These are phyloP conservation scores for Cebus imitator DNA, from an alignment of 2,113 vertebrate genomes.

Conservation along the genomic window DNA sequence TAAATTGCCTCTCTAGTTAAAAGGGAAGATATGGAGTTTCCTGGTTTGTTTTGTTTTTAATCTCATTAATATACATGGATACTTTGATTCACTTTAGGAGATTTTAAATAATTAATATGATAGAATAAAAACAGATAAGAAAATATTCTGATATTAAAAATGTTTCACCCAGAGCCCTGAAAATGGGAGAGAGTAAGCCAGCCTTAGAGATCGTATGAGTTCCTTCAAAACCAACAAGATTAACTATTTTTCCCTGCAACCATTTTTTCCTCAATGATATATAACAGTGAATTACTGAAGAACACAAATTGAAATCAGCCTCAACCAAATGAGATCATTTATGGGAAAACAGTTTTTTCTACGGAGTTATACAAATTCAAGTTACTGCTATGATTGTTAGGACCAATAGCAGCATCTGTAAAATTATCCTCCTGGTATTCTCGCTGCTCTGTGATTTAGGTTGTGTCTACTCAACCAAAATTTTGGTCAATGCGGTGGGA, in stretches of 20 bases:
- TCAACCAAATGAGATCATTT: conserved; percentile 52
- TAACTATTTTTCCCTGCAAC: not conserved
- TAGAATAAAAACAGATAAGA: not conserved
- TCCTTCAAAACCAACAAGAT: not conserved
- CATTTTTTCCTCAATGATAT: not conserved
- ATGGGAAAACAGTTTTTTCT: not conserved
- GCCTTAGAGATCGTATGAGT: not conserved
- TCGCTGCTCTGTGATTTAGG: not conserved
- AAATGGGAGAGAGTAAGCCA: not conserved
- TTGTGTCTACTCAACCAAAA: not conserved
- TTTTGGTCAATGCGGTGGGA: not conserved
- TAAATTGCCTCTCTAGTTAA: not conserved
- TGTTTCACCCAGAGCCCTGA: not conserved
- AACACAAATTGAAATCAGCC: conserved; percentile 39
- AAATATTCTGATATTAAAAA: conserved; percentile 17
- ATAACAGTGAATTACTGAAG: not conserved
- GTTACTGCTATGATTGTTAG: not conserved
- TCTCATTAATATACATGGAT: not conserved
- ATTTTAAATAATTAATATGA: not conserved
- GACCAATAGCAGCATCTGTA: not conserved
- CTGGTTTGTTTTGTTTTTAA: not conserved
- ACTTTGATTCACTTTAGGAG: not conserved
- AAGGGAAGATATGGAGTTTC: not conserved
- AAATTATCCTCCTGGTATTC: not conserved
- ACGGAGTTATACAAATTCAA: not conserved